These are phyloP conservation scores for Hapalemur alaotrensis DNA, from an alignment of 2,797 vertebrate genomes.

Conservation along the genomic window DNA sequence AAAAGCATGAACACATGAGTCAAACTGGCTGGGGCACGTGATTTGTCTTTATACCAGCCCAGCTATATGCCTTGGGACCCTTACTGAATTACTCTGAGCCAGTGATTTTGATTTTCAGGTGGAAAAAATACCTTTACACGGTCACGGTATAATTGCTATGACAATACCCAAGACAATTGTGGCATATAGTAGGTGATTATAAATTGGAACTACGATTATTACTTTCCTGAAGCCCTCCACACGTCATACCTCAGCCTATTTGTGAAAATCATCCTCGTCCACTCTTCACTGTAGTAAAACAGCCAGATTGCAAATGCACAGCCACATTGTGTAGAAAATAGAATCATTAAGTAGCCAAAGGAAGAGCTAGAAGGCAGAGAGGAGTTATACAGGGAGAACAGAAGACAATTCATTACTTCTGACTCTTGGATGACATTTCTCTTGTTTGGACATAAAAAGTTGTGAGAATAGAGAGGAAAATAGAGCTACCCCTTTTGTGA, in stretches of 20 bases:
- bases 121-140: background rate
- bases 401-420: background rate
- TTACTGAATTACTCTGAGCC: background rate
- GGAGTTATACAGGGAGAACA: background rate
- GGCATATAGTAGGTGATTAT: background rate
- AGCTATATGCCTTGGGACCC: background rate
- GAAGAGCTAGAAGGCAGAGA: background rate
- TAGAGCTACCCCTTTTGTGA: background rate
- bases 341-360: background rate
- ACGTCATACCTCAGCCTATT: background rate
- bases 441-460: background rate
- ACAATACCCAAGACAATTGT: background rate
- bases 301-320: background rate
- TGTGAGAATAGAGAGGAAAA: background rate
- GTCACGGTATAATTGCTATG: background rate
- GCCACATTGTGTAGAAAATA: background rate
- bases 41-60: background rate
- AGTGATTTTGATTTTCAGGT: background rate
- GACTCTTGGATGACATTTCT: background rate
- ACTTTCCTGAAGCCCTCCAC: background rate
- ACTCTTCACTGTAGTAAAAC: background rate
- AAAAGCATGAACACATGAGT: background rate
- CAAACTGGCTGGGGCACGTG: background rate
- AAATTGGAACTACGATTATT: background rate
- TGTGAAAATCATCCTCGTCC: background rate